Percentiles rank a stretch among this genome's conserved stretches.
These are phyloP conservation scores for Rhorus exstirpatorius DNA, from an alignment of 2,888 invertebrate genomes.

Conservation along the genomic window DNA sequence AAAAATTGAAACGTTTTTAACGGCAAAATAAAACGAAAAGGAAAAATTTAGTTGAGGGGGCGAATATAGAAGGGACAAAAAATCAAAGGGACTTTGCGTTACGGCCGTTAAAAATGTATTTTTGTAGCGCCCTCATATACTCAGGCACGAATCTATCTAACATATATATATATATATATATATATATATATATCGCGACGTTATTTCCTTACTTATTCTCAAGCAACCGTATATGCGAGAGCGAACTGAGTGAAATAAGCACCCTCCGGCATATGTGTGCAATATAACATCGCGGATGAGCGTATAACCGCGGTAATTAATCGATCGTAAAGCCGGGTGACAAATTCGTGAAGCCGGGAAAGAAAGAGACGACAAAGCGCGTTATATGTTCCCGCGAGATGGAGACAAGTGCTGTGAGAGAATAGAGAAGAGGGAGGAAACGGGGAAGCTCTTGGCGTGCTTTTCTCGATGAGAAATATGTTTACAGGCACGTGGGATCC, in stretches of 20 bases:
- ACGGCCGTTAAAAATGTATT: slow-evolving; percentile 51
- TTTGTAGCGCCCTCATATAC: too few species aligned
- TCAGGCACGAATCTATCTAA: too few species aligned
- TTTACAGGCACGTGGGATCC: slow-evolving; percentile 62
- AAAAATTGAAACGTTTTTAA: background rate
- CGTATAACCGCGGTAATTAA: slow-evolving; percentile 65
- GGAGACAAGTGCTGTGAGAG: slow-evolving; percentile 8
- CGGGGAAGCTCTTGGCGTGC: slow-evolving; percentile 8
- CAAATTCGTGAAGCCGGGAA: slow-evolving; percentile 67
- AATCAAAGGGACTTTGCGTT: slow-evolving; percentile 34
- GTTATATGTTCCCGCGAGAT: slow-evolving; percentile 53
- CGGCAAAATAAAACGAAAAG: background rate
- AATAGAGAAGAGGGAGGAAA: background rate
- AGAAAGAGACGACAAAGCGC: slow-evolving; percentile 52
- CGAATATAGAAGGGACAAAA: slow-evolving; percentile 19
- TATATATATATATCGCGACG: background rate
- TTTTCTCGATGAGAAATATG: slow-evolving; percentile 62
- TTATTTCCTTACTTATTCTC: slow-evolving; percentile 7
- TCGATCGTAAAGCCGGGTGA: slow-evolving; percentile 71
- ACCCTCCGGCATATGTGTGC: slow-evolving; percentile 37
- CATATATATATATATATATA: slow-evolving; percentile 15
- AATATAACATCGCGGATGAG: slow-evolving; percentile 40
- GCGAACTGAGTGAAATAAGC: slow-evolving; percentile 14
- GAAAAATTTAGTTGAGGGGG: slow-evolving; percentile 3
- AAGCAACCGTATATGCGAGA: background rate